Base-by-base conservation (phyloP, 2,888 invertebrate species). In the Drosophila limbata region DNA sequence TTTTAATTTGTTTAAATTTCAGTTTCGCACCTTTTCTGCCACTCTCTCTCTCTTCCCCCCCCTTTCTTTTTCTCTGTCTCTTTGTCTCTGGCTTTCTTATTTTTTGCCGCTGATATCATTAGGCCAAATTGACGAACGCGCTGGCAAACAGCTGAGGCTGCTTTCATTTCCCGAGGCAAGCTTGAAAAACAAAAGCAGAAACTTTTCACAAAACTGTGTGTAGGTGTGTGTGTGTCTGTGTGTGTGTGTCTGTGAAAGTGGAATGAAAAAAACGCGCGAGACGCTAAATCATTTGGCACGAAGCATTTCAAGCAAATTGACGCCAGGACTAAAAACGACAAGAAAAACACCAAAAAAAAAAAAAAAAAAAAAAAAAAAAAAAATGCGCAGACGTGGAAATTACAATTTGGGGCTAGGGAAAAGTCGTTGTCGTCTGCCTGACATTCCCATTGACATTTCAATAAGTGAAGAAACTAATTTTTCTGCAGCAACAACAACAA, bases 381-480 rank as follows among this genome's bases (percentile, higher is more conserved):
- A 69, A 74, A 44, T 69, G 68, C 57, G 67, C 68, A 83, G 71
- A 84, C 81, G 84, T 80, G 86, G 67, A 84, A 84, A 84, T 84
- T 84, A 84, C 88, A 84, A 84, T 86, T 50, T 50, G 50, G 82
- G 85, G 80, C 85, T 55, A 55, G 52, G 25, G 59, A 59, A 68
- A 65, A 61, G 44, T 50, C 51, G 45, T 57, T 42, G 52, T n/a
- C 15, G 56, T 61, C 44, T 62, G 76, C 79, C 73, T 82, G 88
- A 88, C 88, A 82, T 78, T 72, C 73, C 82, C 79, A 84, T 84
- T 89, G 89, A 89, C 89, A 85, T 84, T 84, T 89, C 89, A 88
- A 88, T 84, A 88, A 88, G 84, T 87, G 87, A 84, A 81, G 89
- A 86, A 84, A 84, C 84, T 84, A 84, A 84, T 84, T 87, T 84